phyloP scores from a whole-genome alignment of 2,888 invertebrate genomes.

The Rotaria magnacalcarata region DNA sequence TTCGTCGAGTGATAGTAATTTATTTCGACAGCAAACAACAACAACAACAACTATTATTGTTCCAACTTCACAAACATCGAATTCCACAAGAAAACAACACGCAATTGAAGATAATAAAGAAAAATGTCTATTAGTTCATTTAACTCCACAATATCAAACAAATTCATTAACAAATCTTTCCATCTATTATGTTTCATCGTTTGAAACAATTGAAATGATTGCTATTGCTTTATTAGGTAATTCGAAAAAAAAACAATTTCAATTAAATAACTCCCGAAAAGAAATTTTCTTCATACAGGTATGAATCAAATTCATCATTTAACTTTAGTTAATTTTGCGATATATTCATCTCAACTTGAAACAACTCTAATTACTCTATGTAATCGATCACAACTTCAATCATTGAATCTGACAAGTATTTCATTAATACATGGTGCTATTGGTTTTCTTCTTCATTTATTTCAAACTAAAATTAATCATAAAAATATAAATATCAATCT shows the following conservation, averaged over 20 bases:
- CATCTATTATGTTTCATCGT: neutral
- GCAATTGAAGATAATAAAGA: neutral
- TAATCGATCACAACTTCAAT: constrained; percentile 6
- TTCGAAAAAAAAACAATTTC: too few relatives aligned
- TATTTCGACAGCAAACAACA: neutral
- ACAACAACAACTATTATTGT: neutral
- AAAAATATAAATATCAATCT: neutral
- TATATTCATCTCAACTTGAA: constrained; percentile 20
- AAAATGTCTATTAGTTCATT: neutral
- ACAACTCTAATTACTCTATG: constrained; percentile 3
- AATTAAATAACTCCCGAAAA: too few relatives aligned
- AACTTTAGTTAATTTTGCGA: constrained; percentile 9
- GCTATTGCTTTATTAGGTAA: constrained; percentile 24
- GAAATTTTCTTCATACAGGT: neutral
- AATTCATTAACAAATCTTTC: constrained; percentile 5
- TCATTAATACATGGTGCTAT: neutral
- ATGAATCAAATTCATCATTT: constrained; percentile 26
- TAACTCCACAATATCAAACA: constrained; percentile 12
- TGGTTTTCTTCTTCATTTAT: constrained; percentile 10
- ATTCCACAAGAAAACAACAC: neutral
- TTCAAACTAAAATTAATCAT: neutral
- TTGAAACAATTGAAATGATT: neutral
- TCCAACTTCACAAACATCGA: neutral
- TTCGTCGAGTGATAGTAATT: constrained; percentile 21
- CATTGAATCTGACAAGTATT: neutral